Percentiles rank a stretch among this genome's conserved stretches.
phyloP scores from a whole-genome alignment of 2,888 invertebrate genomes.

The Vesta saturnalis region DNA sequence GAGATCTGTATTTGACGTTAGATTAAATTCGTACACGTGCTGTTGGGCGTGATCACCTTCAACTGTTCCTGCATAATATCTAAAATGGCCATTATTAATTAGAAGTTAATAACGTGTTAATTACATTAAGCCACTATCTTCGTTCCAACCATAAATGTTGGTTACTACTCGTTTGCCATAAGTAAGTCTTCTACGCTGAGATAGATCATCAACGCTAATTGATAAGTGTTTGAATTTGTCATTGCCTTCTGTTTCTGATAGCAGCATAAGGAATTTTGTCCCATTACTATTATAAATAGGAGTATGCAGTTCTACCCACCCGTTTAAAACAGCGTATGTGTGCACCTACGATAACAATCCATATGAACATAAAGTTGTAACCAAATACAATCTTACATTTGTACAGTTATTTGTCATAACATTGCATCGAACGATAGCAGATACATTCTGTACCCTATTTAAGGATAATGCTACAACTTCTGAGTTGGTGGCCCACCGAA shows the following conservation, averaged over 20 bases:
- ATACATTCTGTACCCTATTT: constrained; percentile 83
- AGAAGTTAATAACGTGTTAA: constrained; percentile 38
- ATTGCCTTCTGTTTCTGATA: constrained; percentile 50
- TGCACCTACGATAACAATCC: no score
- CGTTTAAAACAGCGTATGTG: no score
- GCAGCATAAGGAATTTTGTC: constrained; percentile 48
- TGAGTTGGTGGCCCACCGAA: constrained; percentile 77
- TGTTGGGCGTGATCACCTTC: constrained; percentile 72
- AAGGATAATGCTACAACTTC: constrained; percentile 81
- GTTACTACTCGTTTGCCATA: constrained; percentile 70
- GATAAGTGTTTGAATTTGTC: constrained; percentile 55
- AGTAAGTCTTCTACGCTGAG: constrained; percentile 63
- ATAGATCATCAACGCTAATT: no score
- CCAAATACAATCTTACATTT: no score
- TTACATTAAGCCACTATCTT: constrained; percentile 67
- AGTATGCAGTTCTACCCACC: constrained; percentile 74
- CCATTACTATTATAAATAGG: constrained; percentile 67
- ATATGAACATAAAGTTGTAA: no score
- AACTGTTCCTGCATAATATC: constrained; percentile 78
- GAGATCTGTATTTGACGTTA: constrained; percentile 47
- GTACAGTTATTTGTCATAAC: constrained; percentile 15
- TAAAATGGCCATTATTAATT: constrained; percentile 53
- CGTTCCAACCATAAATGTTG: constrained; percentile 71
- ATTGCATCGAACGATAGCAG: constrained; percentile 58
- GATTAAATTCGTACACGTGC: constrained; percentile 69